Evolutionary conservation across 2,888 invertebrate species (phyloP).

Genomic region (Cabera pusaria): DNA sequence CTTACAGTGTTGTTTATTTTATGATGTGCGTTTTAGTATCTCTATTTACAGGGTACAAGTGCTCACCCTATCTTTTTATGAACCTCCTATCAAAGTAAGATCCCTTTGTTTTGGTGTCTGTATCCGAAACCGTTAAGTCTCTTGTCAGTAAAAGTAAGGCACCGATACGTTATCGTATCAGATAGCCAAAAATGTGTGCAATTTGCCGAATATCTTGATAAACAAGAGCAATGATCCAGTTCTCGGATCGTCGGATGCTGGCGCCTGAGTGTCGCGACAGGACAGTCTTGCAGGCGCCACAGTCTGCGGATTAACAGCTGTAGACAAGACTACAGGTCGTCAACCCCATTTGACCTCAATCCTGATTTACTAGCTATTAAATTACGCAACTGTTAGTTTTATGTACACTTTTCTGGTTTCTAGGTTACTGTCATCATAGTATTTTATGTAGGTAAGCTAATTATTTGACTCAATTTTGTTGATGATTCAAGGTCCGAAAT

Average conservation of each 20-base stretch:
- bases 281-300: constrained; percentile 61
- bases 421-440: too few relatives aligned
- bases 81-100: background rate
- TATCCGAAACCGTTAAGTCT: background rate
- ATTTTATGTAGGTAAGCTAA: too few relatives aligned
- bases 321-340: constrained; percentile 41
- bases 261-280: constrained; percentile 62
- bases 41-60: constrained; percentile 18
- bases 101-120: constrained; percentile 1
- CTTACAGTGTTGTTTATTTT: constrained; percentile 31
- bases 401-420: constrained; percentile 1
- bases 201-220: too few relatives aligned
- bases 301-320: constrained; percentile 49
- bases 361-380: constrained; percentile 22
- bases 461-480: too few relatives aligned
- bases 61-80: constrained; percentile 14
- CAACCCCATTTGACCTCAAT: constrained; percentile 41
- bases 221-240: constrained; percentile 27
- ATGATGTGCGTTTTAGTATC: constrained; percentile 26
- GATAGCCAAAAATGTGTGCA: constrained; percentile 13
- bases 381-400: constrained; percentile 31
- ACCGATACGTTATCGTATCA: constrained; percentile 6
- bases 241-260: constrained; percentile 32
- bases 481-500: too few relatives aligned
- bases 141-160: constrained; percentile 6